Conservation (phyloP, 2,113 vertebrate species). For the Pagrus major region DNA sequence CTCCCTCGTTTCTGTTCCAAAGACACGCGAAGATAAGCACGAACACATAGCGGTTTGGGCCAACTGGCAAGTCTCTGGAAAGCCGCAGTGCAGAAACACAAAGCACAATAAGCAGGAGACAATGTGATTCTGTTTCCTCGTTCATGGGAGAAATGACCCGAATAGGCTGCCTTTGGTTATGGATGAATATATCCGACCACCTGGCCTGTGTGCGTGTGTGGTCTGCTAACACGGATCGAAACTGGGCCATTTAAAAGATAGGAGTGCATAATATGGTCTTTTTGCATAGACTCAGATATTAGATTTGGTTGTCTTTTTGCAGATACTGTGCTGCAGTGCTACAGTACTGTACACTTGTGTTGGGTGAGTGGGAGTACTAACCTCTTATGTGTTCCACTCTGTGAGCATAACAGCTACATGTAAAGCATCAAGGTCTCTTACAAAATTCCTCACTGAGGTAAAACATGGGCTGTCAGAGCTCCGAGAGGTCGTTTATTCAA, state of each 20-base stretch:
- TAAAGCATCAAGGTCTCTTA: constrained; percentile 5
- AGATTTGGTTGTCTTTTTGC: not conserved
- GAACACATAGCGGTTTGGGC: constrained; percentile 11
- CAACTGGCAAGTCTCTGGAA: constrained; percentile 37
- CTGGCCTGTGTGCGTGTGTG: constrained; percentile 44
- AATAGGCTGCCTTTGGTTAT: constrained; percentile 25
- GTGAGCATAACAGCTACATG: constrained; percentile 14
- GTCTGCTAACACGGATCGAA: constrained; percentile 3
- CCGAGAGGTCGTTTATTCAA: not conserved
- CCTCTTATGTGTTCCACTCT: not conserved
- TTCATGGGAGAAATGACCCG: constrained; percentile 42
- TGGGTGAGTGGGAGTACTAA: not conserved
- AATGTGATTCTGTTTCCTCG: constrained; percentile 47
- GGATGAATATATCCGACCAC: constrained; percentile 38
- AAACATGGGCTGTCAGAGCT: not conserved
- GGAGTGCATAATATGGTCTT: not conserved
- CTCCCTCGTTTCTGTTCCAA: constrained; percentile 22
- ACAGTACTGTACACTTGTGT: not conserved
- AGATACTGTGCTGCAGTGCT: too few species aligned
- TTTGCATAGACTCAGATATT: not conserved
- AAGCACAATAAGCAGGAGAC: constrained; percentile 48
- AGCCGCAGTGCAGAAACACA: constrained; percentile 44
- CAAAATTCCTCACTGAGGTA: constrained; percentile 23
- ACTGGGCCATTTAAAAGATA: not conserved
- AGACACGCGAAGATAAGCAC: constrained; percentile 51